Conservation (phyloP, 2,797 vertebrate genomes). For the Microctenopoma lineatum region DNA sequence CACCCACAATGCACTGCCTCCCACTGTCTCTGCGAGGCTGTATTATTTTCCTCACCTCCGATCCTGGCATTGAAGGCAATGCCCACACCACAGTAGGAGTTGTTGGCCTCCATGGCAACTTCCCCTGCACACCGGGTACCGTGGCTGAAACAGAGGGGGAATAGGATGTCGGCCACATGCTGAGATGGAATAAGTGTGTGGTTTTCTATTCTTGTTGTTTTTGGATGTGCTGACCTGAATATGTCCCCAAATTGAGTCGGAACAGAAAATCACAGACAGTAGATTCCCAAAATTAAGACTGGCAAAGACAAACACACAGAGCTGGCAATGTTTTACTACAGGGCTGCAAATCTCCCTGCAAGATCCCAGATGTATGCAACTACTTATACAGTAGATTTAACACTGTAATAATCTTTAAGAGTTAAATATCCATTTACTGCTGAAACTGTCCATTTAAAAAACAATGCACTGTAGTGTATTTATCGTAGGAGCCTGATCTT, state of each 20-base stretch:
- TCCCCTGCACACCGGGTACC: constrained; percentile 79
- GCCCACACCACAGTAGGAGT: constrained; percentile 77
- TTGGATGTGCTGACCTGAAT: constrained; percentile 31
- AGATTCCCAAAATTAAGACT: constrained; percentile 16
- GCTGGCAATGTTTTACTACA: neutral
- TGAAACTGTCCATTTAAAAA: too few relatives aligned
- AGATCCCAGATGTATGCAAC: neutral
- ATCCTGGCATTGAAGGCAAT: constrained; percentile 75
- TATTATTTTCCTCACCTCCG: constrained; percentile 70
- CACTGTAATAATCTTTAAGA: too few relatives aligned
- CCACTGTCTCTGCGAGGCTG: constrained; percentile 51
- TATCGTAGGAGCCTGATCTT: too few relatives aligned
- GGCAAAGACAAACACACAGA: constrained; percentile 11
- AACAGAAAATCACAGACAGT: constrained; percentile 23
- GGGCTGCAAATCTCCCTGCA: neutral
- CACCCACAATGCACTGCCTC: constrained; percentile 59
- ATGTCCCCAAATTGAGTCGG: constrained; percentile 19
- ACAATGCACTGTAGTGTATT: too few relatives aligned
- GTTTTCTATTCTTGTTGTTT: constrained; percentile 13
- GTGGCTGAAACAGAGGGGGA: constrained; percentile 64
- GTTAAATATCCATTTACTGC: too few relatives aligned
- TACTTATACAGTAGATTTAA: neutral
- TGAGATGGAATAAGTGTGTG: constrained; percentile 17
- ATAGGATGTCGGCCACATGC: constrained; percentile 48
- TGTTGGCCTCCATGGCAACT: constrained; percentile 83